These are phyloP conservation scores for Cyanoderma ruficeps DNA, from an alignment of 2,113 vertebrate genomes.

Conservation along the genomic window DNA sequence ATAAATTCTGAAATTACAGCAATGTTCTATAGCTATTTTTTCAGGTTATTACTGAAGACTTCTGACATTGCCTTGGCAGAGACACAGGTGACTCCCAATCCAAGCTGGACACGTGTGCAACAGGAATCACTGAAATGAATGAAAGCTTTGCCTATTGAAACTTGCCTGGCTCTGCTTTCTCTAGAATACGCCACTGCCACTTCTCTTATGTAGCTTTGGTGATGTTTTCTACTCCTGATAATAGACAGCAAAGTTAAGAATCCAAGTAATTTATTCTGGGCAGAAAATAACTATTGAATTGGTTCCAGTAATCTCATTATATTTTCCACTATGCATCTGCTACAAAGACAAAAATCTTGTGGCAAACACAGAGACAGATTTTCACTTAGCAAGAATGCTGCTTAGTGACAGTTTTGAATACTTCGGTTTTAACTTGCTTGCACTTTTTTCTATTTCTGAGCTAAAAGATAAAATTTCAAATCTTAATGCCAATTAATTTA, in stretches of 20 bases:
- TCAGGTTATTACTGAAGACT: not conserved
- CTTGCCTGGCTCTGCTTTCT: not conserved
- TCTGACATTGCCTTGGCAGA: not conserved
- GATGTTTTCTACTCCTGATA: not conserved
- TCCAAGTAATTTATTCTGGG: not conserved
- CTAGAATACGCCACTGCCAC: not conserved
- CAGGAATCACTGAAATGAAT: fast-evolving
- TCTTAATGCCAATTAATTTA: not conserved
- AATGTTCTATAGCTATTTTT: not conserved
- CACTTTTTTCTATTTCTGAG: not conserved
- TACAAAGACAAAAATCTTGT: not conserved
- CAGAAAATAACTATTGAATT: not conserved
- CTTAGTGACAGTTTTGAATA: not conserved
- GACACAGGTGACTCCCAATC: not conserved
- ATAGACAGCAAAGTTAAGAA: not conserved
- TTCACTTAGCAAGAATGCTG: not conserved
- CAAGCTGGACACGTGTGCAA: fast-evolving
- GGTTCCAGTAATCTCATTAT: not conserved
- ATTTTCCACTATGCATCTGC: not conserved
- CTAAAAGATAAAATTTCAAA: not conserved
- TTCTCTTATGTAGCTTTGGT: not conserved
- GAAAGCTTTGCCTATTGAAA: not conserved
- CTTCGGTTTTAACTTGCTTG: not conserved
- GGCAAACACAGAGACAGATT: not conserved
- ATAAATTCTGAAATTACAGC: not conserved